Base-by-base conservation (phyloP, 2,888 invertebrate species). In the Drosophila suboccidentalis region DNA sequence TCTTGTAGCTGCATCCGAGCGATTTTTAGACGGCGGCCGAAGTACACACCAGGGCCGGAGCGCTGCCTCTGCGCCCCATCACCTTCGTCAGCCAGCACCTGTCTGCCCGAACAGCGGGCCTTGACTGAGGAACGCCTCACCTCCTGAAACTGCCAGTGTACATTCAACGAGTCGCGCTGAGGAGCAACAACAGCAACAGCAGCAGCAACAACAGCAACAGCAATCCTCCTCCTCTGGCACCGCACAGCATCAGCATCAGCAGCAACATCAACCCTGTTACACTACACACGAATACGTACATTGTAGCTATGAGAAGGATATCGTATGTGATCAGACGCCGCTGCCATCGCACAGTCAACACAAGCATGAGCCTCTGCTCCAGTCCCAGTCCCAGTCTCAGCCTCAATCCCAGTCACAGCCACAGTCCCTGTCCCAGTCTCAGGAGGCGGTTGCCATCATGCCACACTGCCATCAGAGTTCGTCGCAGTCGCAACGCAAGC, bases 1-100 rank as follows among this genome's bases (percentile, higher is more conserved):
- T 62, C 54, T 64, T 94, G 91, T 93, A 95, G 94, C 96, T 95
- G 97, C 97, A 93, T 97, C 97, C 93, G 97, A 97, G 94, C 96
- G 95, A 94, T 97, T 96, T 94, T 97, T 97, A 94, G 95, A 94
- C 93, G 95, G 94, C 92, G 96, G 95, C 93, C 91, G 92, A 93
- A 92, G 95, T 95, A 95, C 94, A 92, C 92, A 95, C 94, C 93
- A 95, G 94, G 93, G 94, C 94, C 93, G 92, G 92, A 93, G 92
- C 94, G 92, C 93, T 94, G 94, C 92, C 94, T 94, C 93, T 94
- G 94, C 92, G 94, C 94, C 93, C 94, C 93, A 93, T 93, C 93
- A 93, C 93, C 93, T 92, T 93, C 93, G 93, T 93, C 93, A 93
- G 92, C 93, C 92, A 93, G 92, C 90, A 93, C 92, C 92, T 93